Conservation (phyloP, 2,888 invertebrate species). For the Tanytarsus gracilentus region DNA sequence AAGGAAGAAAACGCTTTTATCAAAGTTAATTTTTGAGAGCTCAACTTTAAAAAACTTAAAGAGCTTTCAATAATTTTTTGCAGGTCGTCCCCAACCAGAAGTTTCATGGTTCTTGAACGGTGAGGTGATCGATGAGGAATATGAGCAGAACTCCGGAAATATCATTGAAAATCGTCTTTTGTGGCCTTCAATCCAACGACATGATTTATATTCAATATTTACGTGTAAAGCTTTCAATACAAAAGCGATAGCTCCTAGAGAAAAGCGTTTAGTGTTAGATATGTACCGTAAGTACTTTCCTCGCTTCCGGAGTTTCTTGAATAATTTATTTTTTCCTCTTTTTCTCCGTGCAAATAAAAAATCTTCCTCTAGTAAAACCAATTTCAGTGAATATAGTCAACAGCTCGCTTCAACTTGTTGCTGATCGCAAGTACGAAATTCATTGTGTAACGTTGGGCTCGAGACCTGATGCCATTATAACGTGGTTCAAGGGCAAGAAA, state of each 20-base stretch:
- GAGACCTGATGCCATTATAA: conserved; percentile 48
- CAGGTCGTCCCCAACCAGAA: conserved; percentile 46
- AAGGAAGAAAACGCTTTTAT: too few species aligned
- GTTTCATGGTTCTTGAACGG: conserved; percentile 45
- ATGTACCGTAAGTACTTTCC: conserved; percentile 43
- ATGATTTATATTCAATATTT: conserved; percentile 46
- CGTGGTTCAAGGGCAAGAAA: conserved; percentile 49
- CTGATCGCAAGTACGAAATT: conserved; percentile 45
- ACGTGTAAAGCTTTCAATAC: conserved; percentile 49
- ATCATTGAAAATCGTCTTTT: conserved; percentile 44
- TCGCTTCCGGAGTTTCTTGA: background rate
- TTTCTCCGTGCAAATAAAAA: conserved; percentile 26
- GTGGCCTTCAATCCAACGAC: conserved; percentile 40
- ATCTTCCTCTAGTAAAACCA: conserved; percentile 46
- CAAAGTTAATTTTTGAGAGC: too few species aligned
- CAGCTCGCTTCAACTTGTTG: conserved; percentile 42
- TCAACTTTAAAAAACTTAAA: background rate
- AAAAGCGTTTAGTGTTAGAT: conserved; percentile 42
- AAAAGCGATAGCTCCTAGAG: conserved; percentile 44
- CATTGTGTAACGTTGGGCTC: conserved; percentile 48
- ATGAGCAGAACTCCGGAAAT: conserved; percentile 43
- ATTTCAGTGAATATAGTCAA: conserved; percentile 45
- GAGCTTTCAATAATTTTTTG: conserved; percentile 30
- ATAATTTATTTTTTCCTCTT: background rate
- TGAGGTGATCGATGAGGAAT: conserved; percentile 40